These are phyloP conservation scores for Rattus norvegicus DNA, from an alignment of 2,113 vertebrate species.

Conservation along the genomic window GRCr8 NC_086022.1:143939001-143939500, in stretches of 20 bases:
- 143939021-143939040: background rate
- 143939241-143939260: background rate
- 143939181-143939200: conserved; percentile 5
- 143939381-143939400: conserved; percentile 35
- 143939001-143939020: background rate
- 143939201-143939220: conserved; percentile 1
- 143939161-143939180: background rate
- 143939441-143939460: background rate
- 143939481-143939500: background rate
- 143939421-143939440: background rate
- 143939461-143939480: background rate
- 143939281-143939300: conserved; percentile 37
- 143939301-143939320: conserved; percentile 19
- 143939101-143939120: background rate
- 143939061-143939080: conserved; percentile 49
- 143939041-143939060: background rate
- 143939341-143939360: background rate
- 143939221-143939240: conserved; percentile 29
- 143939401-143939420: background rate
- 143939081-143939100: conserved; percentile 34
- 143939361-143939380: conserved; percentile 12
- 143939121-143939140: background rate
- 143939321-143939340: background rate
- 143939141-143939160: background rate
- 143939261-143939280: background rate